Evolutionary conservation across 2,113 vertebrate genomes (phyloP).

Genomic region (Poeciliopsis prolifica): DNA sequence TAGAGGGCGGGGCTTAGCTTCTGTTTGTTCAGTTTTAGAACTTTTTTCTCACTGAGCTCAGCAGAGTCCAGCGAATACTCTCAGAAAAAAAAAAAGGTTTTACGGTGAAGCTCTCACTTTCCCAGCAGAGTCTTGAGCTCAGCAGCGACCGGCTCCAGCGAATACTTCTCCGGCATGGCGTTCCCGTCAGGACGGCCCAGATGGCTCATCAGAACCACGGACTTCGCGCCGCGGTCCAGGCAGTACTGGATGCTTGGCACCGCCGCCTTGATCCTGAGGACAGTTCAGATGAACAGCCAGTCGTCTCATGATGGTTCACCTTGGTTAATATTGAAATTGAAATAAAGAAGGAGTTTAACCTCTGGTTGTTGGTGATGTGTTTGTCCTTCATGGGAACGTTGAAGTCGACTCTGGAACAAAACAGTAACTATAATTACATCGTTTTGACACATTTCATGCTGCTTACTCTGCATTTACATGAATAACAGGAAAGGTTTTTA

Average conservation of each 20-base stretch:
- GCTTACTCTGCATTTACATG: background rate
- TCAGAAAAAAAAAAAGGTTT: no score
- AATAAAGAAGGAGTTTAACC: slow-evolving; percentile 76
- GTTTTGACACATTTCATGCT: no score
- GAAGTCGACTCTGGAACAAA: slow-evolving; percentile 90
- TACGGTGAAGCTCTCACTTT: slow-evolving; percentile 77
- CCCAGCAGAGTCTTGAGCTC: slow-evolving; percentile 91
- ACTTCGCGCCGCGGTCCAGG: slow-evolving; percentile 91
- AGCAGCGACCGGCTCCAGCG: slow-evolving; percentile 86
- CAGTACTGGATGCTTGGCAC: slow-evolving; percentile 94
- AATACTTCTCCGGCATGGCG: slow-evolving; percentile 93
- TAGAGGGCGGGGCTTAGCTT: no score
- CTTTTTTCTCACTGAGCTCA: no score
- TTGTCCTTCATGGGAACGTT: slow-evolving; percentile 99
- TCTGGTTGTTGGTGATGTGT: slow-evolving; percentile 97
- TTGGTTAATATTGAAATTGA: background rate
- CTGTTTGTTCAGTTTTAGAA: no score
- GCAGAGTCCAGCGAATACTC: no score
- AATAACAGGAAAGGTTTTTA: background rate
- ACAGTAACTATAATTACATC: background rate
- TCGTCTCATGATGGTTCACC: background rate
- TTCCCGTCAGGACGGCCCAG: slow-evolving; percentile 93
- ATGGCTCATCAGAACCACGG: slow-evolving; percentile 97
- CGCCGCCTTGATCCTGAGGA: slow-evolving; percentile 92
- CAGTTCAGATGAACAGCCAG: background rate